A percentile compares a stretch with the other conserved stretches of the same genome.
Conservation (phyloP, 1,140 invertebrate genomes). For the Babylonia areolata region DNA sequence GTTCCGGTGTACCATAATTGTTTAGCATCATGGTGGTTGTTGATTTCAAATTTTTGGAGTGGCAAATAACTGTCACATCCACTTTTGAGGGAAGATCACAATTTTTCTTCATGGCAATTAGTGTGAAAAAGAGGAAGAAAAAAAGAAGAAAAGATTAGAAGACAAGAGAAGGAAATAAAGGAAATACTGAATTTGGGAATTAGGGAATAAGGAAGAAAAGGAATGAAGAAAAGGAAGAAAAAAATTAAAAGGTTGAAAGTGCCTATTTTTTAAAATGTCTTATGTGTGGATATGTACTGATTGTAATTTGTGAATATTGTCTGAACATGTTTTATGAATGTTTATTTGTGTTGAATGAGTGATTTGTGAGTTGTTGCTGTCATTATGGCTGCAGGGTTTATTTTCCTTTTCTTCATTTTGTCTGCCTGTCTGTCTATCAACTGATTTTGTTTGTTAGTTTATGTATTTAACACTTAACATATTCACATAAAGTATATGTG, state of each 20-base stretch:
- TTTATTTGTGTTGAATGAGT: neutral
- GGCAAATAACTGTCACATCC: too few relatives aligned
- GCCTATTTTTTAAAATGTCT: neutral
- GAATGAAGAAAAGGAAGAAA: neutral
- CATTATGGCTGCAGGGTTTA: neutral
- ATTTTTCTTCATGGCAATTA: too few relatives aligned
- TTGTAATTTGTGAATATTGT: neutral
- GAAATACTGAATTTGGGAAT: neutral
- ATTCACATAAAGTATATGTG: too few relatives aligned
- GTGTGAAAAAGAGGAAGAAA: neutral
- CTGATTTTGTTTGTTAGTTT: too few relatives aligned
- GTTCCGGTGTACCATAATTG: too few relatives aligned
- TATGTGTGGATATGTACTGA: too few relatives aligned
- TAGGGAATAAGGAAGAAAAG: neutral
- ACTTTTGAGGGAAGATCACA: too few relatives aligned
- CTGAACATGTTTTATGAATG: neutral
- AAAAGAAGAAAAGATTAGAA: neutral
- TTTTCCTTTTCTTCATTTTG: neutral
- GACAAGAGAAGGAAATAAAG: neutral
- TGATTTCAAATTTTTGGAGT: too few relatives aligned
- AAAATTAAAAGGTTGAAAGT: neutral
- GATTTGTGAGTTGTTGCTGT: neutral
- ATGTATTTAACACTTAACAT: too few relatives aligned
- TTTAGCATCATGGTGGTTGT: too few relatives aligned
- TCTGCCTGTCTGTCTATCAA: neutral